These are phyloP conservation scores for Mungos mungo DNA, from an alignment of 2,113 vertebrate genomes.

Conservation along the genomic window DNA sequence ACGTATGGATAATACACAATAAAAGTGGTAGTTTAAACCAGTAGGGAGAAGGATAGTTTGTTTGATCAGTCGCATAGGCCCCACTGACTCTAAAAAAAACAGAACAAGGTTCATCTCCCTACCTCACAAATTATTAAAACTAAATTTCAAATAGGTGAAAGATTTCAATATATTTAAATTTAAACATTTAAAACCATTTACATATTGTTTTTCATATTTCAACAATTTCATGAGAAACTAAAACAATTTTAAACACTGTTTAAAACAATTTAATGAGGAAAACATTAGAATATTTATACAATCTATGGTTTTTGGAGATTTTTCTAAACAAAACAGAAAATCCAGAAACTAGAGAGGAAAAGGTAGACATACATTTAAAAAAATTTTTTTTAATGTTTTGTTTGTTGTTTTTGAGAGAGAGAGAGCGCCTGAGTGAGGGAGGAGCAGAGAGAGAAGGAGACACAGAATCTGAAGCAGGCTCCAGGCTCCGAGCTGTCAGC, in stretches of 20 bases:
- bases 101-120: background rate
- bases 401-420: too few relatives aligned
- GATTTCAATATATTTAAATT: constrained; percentile 36
- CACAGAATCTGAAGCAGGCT: too few relatives aligned
- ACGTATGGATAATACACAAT: background rate
- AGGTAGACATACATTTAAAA: background rate
- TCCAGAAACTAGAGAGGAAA: constrained; percentile 38
- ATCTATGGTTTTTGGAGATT: background rate
- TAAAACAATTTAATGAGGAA: constrained; percentile 19
- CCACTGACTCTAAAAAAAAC: background rate
- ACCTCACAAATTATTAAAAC: constrained; percentile 13
- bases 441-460: too few relatives aligned
- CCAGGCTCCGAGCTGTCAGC: too few relatives aligned
- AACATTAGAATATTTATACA: constrained; percentile 35
- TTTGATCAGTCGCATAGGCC: background rate
- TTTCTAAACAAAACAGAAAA: constrained; percentile 58
- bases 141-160: constrained; percentile 39
- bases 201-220: constrained; percentile 13
- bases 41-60: background rate
- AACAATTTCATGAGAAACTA: constrained; percentile 13
- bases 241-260: constrained; percentile 32
- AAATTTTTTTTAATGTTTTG: background rate
- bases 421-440: too few relatives aligned
- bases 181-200: constrained; percentile 25
- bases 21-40: background rate